Percentiles rank a stretch among this genome's conserved stretches.
Conservation (phyloP, 1,140 invertebrate species). For the Camponotus pennsylvanicus region DNA sequence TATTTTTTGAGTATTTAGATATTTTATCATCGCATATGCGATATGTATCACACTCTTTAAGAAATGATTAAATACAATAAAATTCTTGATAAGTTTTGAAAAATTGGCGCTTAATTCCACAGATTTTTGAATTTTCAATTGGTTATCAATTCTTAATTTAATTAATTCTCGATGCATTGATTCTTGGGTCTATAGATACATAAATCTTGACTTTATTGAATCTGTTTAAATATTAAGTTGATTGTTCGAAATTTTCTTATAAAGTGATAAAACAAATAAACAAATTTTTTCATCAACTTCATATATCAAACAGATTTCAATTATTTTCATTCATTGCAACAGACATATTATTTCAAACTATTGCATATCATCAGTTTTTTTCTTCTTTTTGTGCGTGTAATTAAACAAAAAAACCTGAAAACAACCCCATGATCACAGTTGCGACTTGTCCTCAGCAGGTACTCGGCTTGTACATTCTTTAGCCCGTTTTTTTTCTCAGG, state of each 20-base stretch:
- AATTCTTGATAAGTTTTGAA: not conserved
- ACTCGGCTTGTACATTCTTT: slow-evolving; percentile 56
- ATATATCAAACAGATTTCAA: slow-evolving; percentile 11
- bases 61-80: not conserved
- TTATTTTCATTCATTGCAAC: slow-evolving; percentile 1
- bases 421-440: slow-evolving; percentile 49
- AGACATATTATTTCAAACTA: not conserved
- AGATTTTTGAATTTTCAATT: not conserved
- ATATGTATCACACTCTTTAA: not conserved
- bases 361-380: not conserved
- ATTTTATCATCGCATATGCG: not conserved
- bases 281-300: not conserved
- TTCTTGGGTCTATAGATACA: not conserved
- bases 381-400: slow-evolving; percentile 20
- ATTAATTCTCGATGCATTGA: not conserved
- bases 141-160: slow-evolving; percentile 12
- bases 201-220: not conserved
- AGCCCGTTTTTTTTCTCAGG: slow-evolving; percentile 34
- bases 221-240: slow-evolving; percentile 9
- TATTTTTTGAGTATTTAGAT: not conserved
- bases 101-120: not conserved
- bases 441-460: slow-evolving; percentile 45
- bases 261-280: not conserved
- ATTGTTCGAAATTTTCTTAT: not conserved
- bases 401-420: slow-evolving; percentile 22